Evolutionary conservation across 2,113 vertebrate species (phyloP).

Genomic region (Clupea harengus): DNA sequence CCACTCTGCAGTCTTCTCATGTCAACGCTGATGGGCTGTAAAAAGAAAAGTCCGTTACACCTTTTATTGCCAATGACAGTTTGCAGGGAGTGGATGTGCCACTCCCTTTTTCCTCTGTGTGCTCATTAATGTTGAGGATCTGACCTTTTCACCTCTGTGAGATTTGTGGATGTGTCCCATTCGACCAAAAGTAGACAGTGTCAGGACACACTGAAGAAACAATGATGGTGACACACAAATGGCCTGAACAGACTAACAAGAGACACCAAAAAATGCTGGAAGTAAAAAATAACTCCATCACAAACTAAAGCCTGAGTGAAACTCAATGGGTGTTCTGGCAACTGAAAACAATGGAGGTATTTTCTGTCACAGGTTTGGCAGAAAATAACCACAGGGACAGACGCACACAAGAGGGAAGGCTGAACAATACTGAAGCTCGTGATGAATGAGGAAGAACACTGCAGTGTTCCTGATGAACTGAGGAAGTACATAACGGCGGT

Average conservation of each 20-base stretch:
- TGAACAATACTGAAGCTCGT: not conserved
- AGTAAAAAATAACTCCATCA: not conserved
- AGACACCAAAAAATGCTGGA: not conserved
- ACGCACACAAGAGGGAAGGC: not conserved
- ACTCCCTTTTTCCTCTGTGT: not conserved
- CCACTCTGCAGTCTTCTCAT: not conserved
- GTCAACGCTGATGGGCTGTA: not conserved
- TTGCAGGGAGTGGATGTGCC: conserved; percentile 24
- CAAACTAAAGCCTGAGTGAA: not conserved
- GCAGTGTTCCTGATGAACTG: not conserved
- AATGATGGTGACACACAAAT: not conserved
- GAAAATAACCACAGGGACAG: conserved; percentile 9
- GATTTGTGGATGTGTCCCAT: not conserved
- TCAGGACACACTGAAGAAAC: not conserved
- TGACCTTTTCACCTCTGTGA: not conserved
- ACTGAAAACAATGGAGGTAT: not conserved
- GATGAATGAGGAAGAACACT: not conserved
- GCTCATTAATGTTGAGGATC: not conserved
- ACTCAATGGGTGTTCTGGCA: not conserved
- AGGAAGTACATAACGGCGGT: not conserved
- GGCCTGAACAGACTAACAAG: not conserved
- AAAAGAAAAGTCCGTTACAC: conserved; percentile 30
- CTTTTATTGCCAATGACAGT: conserved; percentile 44
- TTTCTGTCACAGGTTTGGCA: conserved; percentile 1
- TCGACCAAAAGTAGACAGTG: not conserved